A percentile compares a stretch with the other conserved stretches of the same genome.
Conservation (phyloP, 2,113 vertebrate genomes). For the Rhodinocichla rosea region DNA sequence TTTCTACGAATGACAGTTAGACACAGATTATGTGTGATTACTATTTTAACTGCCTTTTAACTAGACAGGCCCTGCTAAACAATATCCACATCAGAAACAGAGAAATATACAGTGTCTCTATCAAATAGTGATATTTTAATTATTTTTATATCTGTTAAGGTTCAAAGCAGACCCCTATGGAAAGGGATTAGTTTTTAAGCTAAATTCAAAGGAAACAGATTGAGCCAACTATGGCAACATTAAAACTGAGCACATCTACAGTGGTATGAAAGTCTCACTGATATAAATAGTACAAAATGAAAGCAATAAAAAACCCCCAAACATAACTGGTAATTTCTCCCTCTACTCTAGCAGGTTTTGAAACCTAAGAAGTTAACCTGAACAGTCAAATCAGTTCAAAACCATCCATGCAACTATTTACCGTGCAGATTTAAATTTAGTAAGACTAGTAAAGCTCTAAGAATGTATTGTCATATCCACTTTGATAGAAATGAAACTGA, state of each 20-base stretch:
- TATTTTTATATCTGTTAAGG: neutral
- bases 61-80: slow-evolving; percentile 39
- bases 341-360: neutral
- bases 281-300: neutral
- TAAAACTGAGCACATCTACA: neutral
- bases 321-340: neutral
- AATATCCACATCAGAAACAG: slow-evolving; percentile 49
- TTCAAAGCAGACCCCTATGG: neutral
- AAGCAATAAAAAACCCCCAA: neutral
- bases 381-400: neutral
- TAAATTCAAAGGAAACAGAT: neutral
- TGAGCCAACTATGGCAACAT: neutral
- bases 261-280: neutral
- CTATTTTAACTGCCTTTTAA: slow-evolving; percentile 64
- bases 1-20: slow-evolving; percentile 30
- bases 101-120: neutral
- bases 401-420: neutral
- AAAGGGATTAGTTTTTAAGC: neutral
- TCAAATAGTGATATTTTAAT: neutral
- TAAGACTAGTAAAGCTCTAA: neutral
- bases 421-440: neutral
- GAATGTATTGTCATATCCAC: neutral
- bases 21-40: slow-evolving; percentile 48
- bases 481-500: neutral
- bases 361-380: neutral